Evolutionary conservation across 2,888 invertebrate genomes (phyloP), one percentile per base, ranked within the genome.

Genomic region (Heliconius aoede): DNA sequence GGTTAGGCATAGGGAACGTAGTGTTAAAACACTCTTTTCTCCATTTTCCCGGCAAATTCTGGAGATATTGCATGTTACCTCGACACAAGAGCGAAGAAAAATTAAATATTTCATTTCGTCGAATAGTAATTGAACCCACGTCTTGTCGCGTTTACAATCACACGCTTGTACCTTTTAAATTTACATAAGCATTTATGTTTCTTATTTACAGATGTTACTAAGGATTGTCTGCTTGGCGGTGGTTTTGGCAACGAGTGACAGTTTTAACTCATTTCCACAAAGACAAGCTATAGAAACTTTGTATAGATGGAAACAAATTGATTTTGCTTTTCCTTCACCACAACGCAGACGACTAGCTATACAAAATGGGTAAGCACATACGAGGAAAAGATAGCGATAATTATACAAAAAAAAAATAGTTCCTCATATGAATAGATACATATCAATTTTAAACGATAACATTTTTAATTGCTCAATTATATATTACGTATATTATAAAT

Each of bases 291-390:
- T 90, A 84, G 90, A 89, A 79, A 94, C 93, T 75, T 83, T 94
- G 60, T 93, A 91, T 76, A 84, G 92, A 83, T 94, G 94, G 94
- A 94, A 91, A 79, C 93, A 93, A 83, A 93, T 94, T 15, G 93
- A 93, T 76, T 94, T 86, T 73, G 86, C 85, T 15, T 94, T 86
- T 79, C 86, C 87, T 0, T 84, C 85, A 26, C 80, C 82, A 8
- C 80, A 82, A 73, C 83, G 85, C 15, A 86, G 91, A 72, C 82
- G 89, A 73, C 78, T 79, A 55, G 91, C 91, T 15, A 86, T 93
- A 30, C 82, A 83, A 21, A 87, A 86, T 78, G 90, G 89, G 94
- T 93, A 85, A 71, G 40, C n/a, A 60, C 32, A 30, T 65, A 65
- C 30, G 36, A 65, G 24, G 24, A 18, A 65, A 13, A 7, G 5